These are phyloP conservation scores for Tetragnatha montana DNA, from an alignment of 2,888 invertebrate genomes.

Conservation along the genomic window DNA sequence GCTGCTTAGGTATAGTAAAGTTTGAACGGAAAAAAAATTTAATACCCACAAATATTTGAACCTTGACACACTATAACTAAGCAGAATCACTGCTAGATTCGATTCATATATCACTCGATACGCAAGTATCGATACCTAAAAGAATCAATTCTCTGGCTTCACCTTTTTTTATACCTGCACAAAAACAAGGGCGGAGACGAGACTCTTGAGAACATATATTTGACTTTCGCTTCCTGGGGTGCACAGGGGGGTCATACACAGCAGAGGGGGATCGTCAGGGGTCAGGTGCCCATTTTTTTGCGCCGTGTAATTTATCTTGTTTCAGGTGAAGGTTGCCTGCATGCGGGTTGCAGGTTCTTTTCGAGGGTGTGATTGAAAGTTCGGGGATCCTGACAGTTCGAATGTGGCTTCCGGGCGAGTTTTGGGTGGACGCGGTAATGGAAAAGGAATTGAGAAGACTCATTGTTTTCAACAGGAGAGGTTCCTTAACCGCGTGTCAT, in stretches of 20 bases:
- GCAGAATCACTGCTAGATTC: too few species aligned
- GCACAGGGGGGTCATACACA: background rate
- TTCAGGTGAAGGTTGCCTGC: conserved; percentile 16
- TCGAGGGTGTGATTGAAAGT: background rate
- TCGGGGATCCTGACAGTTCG: background rate
- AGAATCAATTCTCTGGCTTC: background rate
- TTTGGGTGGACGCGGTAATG: too few species aligned
- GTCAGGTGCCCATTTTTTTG: background rate
- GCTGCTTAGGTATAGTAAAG: too few species aligned
- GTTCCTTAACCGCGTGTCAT: too few species aligned
- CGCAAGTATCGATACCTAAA: too few species aligned
- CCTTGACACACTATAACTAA: too few species aligned
- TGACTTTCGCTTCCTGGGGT: conserved; percentile 13
- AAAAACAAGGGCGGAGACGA: conserved; percentile 7
- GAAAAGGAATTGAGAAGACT: too few species aligned
- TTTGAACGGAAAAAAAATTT: too few species aligned
- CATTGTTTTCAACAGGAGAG: too few species aligned
- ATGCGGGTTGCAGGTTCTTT: conserved; percentile 7
- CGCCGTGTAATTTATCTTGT: background rate
- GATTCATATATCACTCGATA: too few species aligned
- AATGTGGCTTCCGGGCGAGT: background rate
- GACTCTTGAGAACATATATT: conserved; percentile 31
- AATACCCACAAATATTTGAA: too few species aligned
- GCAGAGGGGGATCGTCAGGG: background rate
- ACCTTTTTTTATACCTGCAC: conserved; percentile 11